Evolutionary conservation across 92 coral and sea anemone species (phyloP).

Genomic region (Parazoanthus swiftii): DNA sequence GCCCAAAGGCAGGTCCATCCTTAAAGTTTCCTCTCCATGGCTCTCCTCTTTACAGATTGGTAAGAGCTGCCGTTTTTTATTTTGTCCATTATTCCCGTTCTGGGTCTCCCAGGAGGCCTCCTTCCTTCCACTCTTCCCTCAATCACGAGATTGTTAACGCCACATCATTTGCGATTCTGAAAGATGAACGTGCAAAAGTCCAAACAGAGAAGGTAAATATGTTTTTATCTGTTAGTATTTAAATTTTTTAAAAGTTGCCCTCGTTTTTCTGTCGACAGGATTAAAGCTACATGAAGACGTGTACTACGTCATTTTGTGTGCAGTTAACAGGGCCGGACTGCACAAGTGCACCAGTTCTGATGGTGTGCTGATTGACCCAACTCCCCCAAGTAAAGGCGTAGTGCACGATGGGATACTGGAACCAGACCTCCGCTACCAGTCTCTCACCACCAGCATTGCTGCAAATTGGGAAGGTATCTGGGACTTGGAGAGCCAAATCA

Average conservation of each 20-base stretch:
- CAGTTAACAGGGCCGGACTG: conserved; percentile 79
- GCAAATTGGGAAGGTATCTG: conserved; percentile 97
- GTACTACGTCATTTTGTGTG: conserved; percentile 80
- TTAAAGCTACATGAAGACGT: conserved; percentile 69
- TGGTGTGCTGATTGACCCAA: conserved; percentile 81
- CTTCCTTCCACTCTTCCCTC: too few species aligned
- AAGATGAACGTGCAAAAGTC: too few species aligned
- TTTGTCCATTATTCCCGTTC: too few species aligned
- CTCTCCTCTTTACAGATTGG: too few species aligned
- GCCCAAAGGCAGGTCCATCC: too few species aligned
- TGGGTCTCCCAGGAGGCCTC: too few species aligned
- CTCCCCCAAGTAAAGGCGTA: conserved; percentile 76
- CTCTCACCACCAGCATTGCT: conserved; percentile 66
- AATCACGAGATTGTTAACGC: too few species aligned
- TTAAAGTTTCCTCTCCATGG: too few species aligned
- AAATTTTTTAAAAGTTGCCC: neutral
- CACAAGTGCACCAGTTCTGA: conserved; percentile 80
- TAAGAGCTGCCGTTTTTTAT: too few species aligned
- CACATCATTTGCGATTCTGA: too few species aligned
- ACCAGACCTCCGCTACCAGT: conserved; percentile 85
- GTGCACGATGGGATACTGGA: conserved; percentile 89
- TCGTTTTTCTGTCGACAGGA: conserved; percentile 16
- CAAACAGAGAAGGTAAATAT: too few species aligned
- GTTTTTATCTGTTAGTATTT: too few species aligned
- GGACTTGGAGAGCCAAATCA: conserved; percentile 87